Evolutionary conservation across 2,797 vertebrate species (phyloP), one percentile per base, ranked within the genome.

Genomic region (Phataginus tetradactyla): DNA sequence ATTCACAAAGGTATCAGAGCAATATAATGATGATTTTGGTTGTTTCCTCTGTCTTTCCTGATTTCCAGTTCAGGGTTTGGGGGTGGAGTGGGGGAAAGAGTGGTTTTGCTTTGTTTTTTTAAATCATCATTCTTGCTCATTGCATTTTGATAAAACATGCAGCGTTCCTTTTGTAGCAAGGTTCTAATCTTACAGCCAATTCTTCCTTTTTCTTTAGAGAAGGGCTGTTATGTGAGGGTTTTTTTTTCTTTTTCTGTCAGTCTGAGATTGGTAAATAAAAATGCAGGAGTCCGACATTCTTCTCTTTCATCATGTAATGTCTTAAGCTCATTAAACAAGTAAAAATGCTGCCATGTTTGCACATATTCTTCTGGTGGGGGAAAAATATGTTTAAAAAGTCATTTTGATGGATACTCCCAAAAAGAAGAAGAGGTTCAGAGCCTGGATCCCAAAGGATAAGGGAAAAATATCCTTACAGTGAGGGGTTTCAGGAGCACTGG

Each of bases 281-380:
- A 98, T 94, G 91, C 97, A 98, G 96, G 97, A 98, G 97, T 95
- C 97, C 81, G n/a, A 97, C 97, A 97, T 98, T 98, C 97, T 98
- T 98, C 97, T 96, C 96, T 98, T 98, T 98, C 97, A 98, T 97
- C 97, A 87, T 94, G 94, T 98, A 97, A 98, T 97, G 97, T 98
- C 98, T 98, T 98, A 98, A 98, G 97, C 89, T 98, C 98, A 98
- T 98, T 98, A 98, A 98, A 98, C 98, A 98, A 98, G 98, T 98
- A 98, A 98, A 98, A 98, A 98, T 83, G 98, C 98, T 98, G 96
- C 97, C 96, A 97, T 96, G 97, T 98, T 98, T 97, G 94, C 92
- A 86, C 97, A 98, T 98, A 98, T 98, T 98, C 97, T 97, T 98
- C 96, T 98, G 98, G 97, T 96, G 97, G 94, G 97, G 84, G 57